These are phyloP conservation scores for Dromas ardeola DNA, from an alignment of 2,113 vertebrate species.

Conservation along the genomic window DNA sequence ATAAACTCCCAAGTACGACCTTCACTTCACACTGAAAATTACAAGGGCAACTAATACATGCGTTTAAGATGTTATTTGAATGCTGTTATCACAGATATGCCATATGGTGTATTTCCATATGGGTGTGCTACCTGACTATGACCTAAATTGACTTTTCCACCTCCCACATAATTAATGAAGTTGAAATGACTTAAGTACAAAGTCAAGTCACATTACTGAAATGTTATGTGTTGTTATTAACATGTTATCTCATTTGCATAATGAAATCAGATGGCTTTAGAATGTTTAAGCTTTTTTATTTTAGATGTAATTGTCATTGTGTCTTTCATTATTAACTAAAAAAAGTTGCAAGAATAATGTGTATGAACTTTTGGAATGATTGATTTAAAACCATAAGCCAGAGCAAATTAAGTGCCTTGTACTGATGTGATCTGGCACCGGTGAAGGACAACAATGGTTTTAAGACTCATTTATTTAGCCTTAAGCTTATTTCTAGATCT, in stretches of 20 bases:
- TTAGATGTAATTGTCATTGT: slow-evolving; percentile 32
- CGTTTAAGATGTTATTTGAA: neutral
- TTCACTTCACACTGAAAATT: neutral
- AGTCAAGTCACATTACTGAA: slow-evolving; percentile 28
- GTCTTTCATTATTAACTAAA: slow-evolving; percentile 43
- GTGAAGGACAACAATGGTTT: neutral
- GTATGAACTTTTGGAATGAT: slow-evolving; percentile 28
- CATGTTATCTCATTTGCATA: slow-evolving; percentile 39
- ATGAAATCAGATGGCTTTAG: slow-evolving; percentile 47
- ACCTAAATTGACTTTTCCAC: neutral
- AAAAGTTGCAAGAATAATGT: neutral
- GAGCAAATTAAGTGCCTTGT: neutral
- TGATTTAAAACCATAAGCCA: slow-evolving; percentile 36
- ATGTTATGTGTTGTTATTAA: slow-evolving; percentile 2
- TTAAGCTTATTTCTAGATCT: neutral
- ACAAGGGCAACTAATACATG: neutral
- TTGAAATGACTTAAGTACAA: slow-evolving; percentile 1
- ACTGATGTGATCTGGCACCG: neutral
- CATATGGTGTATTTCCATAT: neutral
- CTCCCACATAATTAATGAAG: neutral
- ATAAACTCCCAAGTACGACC: neutral
- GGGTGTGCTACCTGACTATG: neutral
- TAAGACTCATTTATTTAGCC: neutral
- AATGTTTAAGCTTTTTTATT: slow-evolving; percentile 18
- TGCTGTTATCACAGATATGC: neutral